phyloP scores from a whole-genome alignment of 2,113 vertebrate species.

The Colinus virginianus region DNA sequence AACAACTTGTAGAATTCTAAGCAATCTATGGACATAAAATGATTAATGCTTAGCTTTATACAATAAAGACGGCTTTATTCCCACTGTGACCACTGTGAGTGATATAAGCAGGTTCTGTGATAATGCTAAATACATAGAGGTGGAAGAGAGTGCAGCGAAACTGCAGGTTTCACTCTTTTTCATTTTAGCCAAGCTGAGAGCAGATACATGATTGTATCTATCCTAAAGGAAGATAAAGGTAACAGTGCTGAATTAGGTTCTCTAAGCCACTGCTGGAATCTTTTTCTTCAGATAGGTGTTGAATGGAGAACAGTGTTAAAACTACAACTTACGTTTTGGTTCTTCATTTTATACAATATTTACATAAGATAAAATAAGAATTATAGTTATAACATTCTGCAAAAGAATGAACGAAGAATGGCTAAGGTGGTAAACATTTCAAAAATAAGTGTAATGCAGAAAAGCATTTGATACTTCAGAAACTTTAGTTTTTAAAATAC shows the following conservation, averaged over 20 bases:
- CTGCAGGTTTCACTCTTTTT: background rate
- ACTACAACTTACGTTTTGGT: background rate
- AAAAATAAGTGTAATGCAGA: background rate
- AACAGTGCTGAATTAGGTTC: background rate
- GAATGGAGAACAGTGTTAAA: fast-evolving
- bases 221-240: background rate
- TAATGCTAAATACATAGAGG: background rate
- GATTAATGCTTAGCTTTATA: background rate
- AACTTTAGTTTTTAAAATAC: background rate
- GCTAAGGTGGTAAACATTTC: background rate
- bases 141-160: background rate
- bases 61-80: background rate
- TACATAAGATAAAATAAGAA: background rate
- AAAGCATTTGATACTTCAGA: background rate
- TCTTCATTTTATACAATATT: background rate
- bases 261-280: background rate
- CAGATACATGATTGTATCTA: background rate
- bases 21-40: background rate
- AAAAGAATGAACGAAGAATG: background rate
- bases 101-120: background rate
- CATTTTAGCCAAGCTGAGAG: background rate
- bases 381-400: background rate
- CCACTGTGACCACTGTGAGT: background rate
- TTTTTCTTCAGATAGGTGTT: background rate
- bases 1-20: background rate